phyloP scores from a whole-genome alignment of 2,888 invertebrate genomes.

The Drosophila sordidapex region DNA sequence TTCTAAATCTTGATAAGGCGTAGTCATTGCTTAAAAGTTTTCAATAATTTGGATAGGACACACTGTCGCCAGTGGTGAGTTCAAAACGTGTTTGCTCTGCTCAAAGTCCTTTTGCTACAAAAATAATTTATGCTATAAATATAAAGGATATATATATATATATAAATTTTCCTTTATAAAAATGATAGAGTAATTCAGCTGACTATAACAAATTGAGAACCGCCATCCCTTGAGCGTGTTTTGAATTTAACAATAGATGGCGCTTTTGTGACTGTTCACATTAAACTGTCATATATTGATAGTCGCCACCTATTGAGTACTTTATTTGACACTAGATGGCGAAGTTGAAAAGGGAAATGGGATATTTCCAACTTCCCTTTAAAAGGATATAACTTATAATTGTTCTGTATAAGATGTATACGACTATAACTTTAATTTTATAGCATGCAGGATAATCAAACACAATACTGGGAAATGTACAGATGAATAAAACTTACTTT shows the following conservation, averaged over 20 bases:
- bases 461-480: background rate
- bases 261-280: background rate
- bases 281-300: background rate
- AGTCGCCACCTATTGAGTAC: background rate
- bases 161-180: background rate
- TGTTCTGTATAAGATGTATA: background rate
- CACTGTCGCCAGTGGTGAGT: background rate
- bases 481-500: background rate
- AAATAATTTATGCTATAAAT: background rate
- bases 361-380: background rate
- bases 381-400: background rate
- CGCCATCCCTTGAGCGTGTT: background rate
- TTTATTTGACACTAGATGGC: background rate
- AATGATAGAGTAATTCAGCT: background rate
- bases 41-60: background rate
- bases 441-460: background rate
- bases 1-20: no score
- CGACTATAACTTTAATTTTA: background rate
- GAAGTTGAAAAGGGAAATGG: background rate
- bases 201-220: background rate
- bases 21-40: background rate
- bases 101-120: background rate
- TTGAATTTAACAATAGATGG: background rate
- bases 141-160: background rate
- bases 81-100: background rate